Evolutionary conservation across 2,113 vertebrate genomes (phyloP).

Genomic region (Cebidichthys violaceus): DNA sequence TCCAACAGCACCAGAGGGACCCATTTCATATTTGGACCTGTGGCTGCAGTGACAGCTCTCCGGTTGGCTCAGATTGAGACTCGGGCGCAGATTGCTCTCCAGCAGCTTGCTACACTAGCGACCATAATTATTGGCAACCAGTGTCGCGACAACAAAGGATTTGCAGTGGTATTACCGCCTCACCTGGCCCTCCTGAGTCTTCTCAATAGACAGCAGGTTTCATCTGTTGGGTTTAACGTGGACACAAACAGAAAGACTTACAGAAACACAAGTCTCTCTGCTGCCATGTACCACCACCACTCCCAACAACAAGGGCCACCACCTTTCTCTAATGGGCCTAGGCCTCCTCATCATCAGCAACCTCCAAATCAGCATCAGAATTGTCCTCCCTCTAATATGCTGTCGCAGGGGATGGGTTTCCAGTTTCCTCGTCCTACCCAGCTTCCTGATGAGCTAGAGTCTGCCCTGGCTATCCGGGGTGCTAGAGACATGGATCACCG

Average conservation of each 20-base stretch:
- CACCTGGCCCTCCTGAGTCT: slow-evolving; percentile 79
- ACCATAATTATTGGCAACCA: slow-evolving; percentile 44
- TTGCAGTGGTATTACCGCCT: slow-evolving; percentile 55
- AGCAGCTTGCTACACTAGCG: slow-evolving; percentile 81
- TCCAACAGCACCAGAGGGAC: slow-evolving; percentile 85
- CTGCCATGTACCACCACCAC: slow-evolving; percentile 86
- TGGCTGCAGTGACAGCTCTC: slow-evolving; percentile 78
- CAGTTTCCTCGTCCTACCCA: slow-evolving; percentile 82
- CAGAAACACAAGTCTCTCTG: slow-evolving; percentile 13
- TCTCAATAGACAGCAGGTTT: slow-evolving; percentile 72
- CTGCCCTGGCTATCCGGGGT: slow-evolving; percentile 73
- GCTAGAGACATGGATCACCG: slow-evolving; percentile 82
- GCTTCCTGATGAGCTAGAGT: slow-evolving; percentile 77
- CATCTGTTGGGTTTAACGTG: slow-evolving; percentile 36
- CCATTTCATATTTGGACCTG: slow-evolving; percentile 87
- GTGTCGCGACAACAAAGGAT: slow-evolving; percentile 52
- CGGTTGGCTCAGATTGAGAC: slow-evolving; percentile 89
- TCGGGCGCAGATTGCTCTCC: slow-evolving; percentile 87
- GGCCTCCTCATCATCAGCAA: slow-evolving; percentile 75
- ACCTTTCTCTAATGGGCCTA: slow-evolving; percentile 78
- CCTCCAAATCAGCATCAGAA: slow-evolving; percentile 74
- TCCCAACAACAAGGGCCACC: slow-evolving; percentile 86
- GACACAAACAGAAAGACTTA: slow-evolving; percentile 36
- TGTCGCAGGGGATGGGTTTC: slow-evolving; percentile 76
- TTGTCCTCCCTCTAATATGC: slow-evolving; percentile 47